phyloP scores from a whole-genome alignment of 2,888 invertebrate species.

The Drosophila paucipuncta region DNA sequence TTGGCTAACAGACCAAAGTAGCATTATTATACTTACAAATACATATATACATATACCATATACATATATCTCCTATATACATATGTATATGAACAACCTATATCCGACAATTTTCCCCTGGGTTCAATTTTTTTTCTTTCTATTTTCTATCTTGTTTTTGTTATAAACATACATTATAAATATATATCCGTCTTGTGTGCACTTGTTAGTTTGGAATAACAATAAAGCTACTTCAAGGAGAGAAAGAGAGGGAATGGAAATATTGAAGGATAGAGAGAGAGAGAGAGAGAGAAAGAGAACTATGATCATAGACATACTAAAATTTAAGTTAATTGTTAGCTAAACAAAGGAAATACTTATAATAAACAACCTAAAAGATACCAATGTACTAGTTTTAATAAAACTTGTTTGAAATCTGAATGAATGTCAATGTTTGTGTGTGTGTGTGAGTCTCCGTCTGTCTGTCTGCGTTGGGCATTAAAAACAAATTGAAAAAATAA shows the following conservation, averaged over 20 bases:
- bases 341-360: constrained; percentile 22
- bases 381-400: constrained; percentile 37
- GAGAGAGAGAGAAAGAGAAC: constrained; percentile 10
- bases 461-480: background rate
- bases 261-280: constrained; percentile 1
- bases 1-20: constrained; percentile 65
- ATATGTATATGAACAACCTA: constrained; percentile 7
- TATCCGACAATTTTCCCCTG: background rate
- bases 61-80: constrained; percentile 11
- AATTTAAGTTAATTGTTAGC: constrained; percentile 46
- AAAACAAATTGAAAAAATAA: constrained; percentile 1
- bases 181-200: constrained; percentile 51
- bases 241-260: background rate
- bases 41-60: constrained; percentile 4
- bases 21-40: constrained; percentile 37
- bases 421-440: constrained; percentile 45
- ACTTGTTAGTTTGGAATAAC: constrained; percentile 64
- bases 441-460: background rate
- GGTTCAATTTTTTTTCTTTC: background rate
- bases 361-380: constrained; percentile 21
- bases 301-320: constrained; percentile 56
- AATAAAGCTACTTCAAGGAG: constrained; percentile 28
- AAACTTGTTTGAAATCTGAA: constrained; percentile 22
- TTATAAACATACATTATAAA: constrained; percentile 20
- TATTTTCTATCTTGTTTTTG: constrained; percentile 6